Base-by-base conservation (phyloP, 2,888 invertebrate genomes). In the Tricholauxania praeusta region DNA sequence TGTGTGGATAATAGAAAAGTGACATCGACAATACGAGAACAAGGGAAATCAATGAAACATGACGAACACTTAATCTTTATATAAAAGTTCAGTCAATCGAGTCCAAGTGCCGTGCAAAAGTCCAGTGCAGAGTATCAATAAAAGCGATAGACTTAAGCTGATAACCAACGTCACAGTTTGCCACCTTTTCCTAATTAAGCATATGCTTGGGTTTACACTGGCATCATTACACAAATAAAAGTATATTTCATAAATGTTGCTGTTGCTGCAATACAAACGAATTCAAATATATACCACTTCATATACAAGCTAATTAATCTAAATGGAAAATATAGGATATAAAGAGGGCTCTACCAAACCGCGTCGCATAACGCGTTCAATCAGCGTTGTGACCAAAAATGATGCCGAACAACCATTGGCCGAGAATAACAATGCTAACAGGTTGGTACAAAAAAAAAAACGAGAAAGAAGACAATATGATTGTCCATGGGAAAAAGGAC, bases 261-360 rank as follows among this genome's bases (percentile, higher is more conserved):
- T 57, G 68, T 67, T 63, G 22, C 51, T 57, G 3, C 47, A 14
- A 15, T 49, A 68, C 19, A 62, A 52, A 28, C 52, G 49, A 17
- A 55, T 49, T 47, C 15, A 39, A 62, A 62, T 15, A 59, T 22
- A 17, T 48, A 19, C 51, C 48, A 39, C 14, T 53, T 19, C 51
- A 57, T 60, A 49, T 52, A 47, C 69, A 67, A 53, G 49, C 64
- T 39, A 63, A 64, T 64, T 51, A 68, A 55, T 71, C 62, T 76
- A 78, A 59, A 88, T 91, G 91, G 91, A 91, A 88, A 91, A 91
- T 89, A 90, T 91, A 83, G 91, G 91, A 80, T 91, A 91, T 83
- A 90, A 91, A 88, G 90, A 90, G 82, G 87, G 87, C 78, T 85
- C 87, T 73, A 82, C 79, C 51, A 88, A 88, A 79, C 87, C 87